A percentile compares a stretch with the other conserved stretches of the same genome.
These are phyloP conservation scores for Machimus rusticus DNA, from an alignment of 2,888 invertebrate genomes.

Conservation along the genomic window DNA sequence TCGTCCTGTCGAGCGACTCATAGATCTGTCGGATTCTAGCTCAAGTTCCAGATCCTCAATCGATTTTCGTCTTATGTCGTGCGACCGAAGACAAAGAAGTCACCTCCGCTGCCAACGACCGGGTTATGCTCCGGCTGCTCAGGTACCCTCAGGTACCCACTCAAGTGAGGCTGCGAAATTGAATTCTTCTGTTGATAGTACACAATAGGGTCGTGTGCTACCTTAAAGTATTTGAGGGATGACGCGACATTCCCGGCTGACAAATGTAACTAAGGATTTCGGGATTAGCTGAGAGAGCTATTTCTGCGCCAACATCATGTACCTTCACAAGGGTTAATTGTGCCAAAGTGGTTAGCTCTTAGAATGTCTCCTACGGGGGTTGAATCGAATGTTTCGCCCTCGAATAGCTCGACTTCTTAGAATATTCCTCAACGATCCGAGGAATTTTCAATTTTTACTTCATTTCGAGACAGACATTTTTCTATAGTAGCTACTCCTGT, in stretches of 20 bases:
- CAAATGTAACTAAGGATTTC: not conserved
- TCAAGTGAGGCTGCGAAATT: not conserved
- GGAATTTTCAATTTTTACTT: not conserved
- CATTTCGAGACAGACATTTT: not conserved
- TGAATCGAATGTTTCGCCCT: not conserved
- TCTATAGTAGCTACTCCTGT: not conserved
- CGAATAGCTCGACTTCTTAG: not conserved
- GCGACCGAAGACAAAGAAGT: not conserved
- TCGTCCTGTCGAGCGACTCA: not conserved
- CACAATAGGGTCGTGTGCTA: not conserved
- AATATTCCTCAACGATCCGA: not conserved
- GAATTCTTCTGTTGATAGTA: slow-evolving; percentile 14
- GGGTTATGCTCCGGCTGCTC: not conserved
- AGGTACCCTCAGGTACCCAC: not conserved
- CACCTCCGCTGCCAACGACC: not conserved
- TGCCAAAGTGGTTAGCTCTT: not conserved
- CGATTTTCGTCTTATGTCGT: not conserved
- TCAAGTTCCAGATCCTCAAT: not conserved
- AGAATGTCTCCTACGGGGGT: not conserved
- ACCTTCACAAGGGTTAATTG: not conserved
- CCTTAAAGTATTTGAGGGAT: not conserved
- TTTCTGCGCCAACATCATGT: not conserved
- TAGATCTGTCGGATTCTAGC: not conserved
- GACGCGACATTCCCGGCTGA: not conserved
- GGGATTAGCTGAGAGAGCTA: not conserved